phyloP scores from a whole-genome alignment of 2,113 vertebrate genomes.

The Microcebus griseorufus region DNA sequence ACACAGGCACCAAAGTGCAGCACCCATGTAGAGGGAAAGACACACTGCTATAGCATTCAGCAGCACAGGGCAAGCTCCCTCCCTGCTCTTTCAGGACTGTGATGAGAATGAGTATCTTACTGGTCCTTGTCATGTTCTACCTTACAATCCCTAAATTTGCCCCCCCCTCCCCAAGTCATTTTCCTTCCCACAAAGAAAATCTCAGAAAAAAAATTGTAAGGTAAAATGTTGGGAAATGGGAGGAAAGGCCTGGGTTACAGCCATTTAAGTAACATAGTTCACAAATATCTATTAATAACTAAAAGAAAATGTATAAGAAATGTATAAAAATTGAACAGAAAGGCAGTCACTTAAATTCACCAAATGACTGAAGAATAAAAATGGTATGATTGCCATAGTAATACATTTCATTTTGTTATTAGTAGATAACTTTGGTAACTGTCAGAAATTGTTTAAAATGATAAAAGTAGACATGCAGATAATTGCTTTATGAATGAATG shows the following conservation, averaged over 20 bases:
- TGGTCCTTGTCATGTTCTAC: neutral
- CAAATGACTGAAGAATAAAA: neutral
- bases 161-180: neutral
- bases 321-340: neutral
- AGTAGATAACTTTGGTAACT: neutral
- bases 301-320: neutral
- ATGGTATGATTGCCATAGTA: neutral
- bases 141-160: neutral
- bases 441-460: neutral
- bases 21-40: accelerated
- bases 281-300: neutral
- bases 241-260: accelerated
- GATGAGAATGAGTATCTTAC: accelerated
- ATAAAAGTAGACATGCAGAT: neutral
- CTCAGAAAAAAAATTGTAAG: neutral
- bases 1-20: accelerated
- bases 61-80: neutral
- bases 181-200: neutral
- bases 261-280: neutral
- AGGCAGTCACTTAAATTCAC: neutral
- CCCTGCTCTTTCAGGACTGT: accelerated
- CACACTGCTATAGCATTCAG: neutral
- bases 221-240: neutral
- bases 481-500: neutral
- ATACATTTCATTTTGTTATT: neutral